Conservation (phyloP, 2,797 vertebrate species). For the Leptoclinus maculatus region DNA sequence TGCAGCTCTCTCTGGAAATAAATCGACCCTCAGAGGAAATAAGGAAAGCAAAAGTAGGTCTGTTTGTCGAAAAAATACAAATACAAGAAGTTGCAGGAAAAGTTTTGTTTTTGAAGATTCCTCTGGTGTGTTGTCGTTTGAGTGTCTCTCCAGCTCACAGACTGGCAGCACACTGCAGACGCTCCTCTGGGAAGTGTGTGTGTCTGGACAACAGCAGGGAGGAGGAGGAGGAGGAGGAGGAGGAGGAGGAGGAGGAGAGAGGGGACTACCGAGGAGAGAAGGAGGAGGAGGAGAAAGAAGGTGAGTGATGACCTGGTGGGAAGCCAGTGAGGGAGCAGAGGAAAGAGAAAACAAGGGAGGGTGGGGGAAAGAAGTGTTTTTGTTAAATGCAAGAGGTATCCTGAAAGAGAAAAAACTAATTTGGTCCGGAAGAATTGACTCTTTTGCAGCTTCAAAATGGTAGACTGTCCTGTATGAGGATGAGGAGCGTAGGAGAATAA, state of each 20-base stretch:
- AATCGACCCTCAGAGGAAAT: slow-evolving; percentile 5
- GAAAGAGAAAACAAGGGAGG: neutral
- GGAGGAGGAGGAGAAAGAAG: slow-evolving; percentile 40
- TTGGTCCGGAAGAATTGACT: neutral
- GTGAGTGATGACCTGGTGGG: slow-evolving; percentile 43
- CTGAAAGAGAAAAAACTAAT: neutral
- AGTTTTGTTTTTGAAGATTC: slow-evolving; percentile 37
- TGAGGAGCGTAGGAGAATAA: neutral
- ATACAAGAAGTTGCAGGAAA: slow-evolving; percentile 5
- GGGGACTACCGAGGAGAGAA: neutral
- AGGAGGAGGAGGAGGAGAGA: slow-evolving; percentile 27
- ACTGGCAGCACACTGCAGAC: slow-evolving; percentile 73
- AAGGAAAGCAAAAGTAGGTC: slow-evolving; percentile 5
- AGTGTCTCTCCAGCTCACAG: slow-evolving; percentile 73
- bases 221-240: slow-evolving; percentile 28
- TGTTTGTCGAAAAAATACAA: neutral
- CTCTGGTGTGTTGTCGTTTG: slow-evolving; percentile 28
- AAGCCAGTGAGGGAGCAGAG: slow-evolving; percentile 9
- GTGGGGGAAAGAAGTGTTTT: neutral
- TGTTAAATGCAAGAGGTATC: neutral
- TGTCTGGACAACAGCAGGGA: slow-evolving; percentile 29
- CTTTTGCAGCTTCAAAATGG: neutral
- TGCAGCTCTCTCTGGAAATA: slow-evolving; percentile 28
- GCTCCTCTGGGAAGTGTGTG: slow-evolving; percentile 17
- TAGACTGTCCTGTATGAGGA: neutral